These are phyloP conservation scores for Callitettix versicolor DNA, from an alignment of 1,140 invertebrate species.

Conservation along the genomic window DNA sequence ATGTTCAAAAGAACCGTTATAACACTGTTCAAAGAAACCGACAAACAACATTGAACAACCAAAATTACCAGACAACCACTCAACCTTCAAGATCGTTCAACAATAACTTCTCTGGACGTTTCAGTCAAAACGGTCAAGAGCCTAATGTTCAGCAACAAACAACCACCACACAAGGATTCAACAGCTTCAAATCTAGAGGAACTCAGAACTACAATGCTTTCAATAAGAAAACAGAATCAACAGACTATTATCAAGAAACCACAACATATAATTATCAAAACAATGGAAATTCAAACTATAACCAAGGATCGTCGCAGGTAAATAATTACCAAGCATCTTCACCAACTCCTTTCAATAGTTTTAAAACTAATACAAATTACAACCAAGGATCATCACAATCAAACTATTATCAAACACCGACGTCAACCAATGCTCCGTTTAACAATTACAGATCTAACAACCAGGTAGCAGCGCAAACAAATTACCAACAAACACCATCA, in stretches of 20 bases:
- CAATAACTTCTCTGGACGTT: not conserved
- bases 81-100: not conserved
- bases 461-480: slow-evolving; percentile 5
- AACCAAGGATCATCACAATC: not conserved
- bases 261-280: slow-evolving; percentile 11
- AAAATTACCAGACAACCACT: slow-evolving; percentile 2
- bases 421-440: slow-evolving; percentile 25
- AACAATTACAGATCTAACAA: not conserved
- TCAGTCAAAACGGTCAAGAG: not conserved
- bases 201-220: slow-evolving; percentile 9
- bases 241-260: not conserved
- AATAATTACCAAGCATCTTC: not conserved
- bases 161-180: not conserved
- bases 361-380: slow-evolving; percentile 22
- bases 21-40: slow-evolving; percentile 14
- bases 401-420: slow-evolving; percentile 28
- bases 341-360: slow-evolving; percentile 21
- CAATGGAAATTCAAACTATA: slow-evolving; percentile 11
- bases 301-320: slow-evolving; percentile 4
- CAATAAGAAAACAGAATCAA: slow-evolving; percentile 5
- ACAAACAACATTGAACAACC: slow-evolving; percentile 7
- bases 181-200: slow-evolving; percentile 12
- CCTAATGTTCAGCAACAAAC: slow-evolving; percentile 3
- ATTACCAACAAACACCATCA: slow-evolving; percentile 12
- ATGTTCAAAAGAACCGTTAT: slow-evolving; percentile 11